Evolutionary conservation across 92 coral and sea anemone species (phyloP), one percentile per base, ranked within the genome.

Genomic region (Diadumene lineata): DNA sequence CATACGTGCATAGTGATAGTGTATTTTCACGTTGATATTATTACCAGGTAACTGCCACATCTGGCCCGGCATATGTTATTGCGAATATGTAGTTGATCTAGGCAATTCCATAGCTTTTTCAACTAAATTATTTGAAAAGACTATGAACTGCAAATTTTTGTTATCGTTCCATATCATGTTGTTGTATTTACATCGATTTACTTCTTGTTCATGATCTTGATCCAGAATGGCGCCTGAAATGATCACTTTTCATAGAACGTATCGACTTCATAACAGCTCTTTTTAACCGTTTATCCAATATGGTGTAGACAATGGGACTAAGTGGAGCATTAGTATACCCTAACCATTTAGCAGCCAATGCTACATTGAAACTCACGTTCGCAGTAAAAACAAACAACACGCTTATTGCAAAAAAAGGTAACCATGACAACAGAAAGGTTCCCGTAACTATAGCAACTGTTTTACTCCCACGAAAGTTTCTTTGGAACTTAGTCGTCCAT

Each of bases 391-490:
- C 50, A 55, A 58, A 74, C 8, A 34, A 74, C 8, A 74, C 23
- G 21, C 79, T 74, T 18, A 74, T 74, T 4, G 27, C 79, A 31
- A 74, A 74, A 31, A 74, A 74, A 0, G 79, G 79, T 31, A 74
- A 50, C 79, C 79, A 74, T 6, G 69, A 74, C 64, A 44, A 56
- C 50, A 74, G 60, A 30, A 74, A 74, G 7, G 79, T 74, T 8
- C 79, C 79, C 7, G 79, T 74, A 15, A 74, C 79, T 1, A 74
- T 74, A 16, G 79, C 70, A 46, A 74, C 50, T 18, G 79, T 74
- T 38, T 60, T 24, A 53, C 79, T 60, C 26, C 79, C 79, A 60
- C 64, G 44, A 27, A 74, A 74, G 60, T 74, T 74, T 55, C 79
- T 60, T 43, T 50, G 64, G 27, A 74, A 13, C 29, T 63, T 63